phyloP scores from a whole-genome alignment of 2,888 invertebrate genomes.

The Rotaria magnacalcarata region DNA sequence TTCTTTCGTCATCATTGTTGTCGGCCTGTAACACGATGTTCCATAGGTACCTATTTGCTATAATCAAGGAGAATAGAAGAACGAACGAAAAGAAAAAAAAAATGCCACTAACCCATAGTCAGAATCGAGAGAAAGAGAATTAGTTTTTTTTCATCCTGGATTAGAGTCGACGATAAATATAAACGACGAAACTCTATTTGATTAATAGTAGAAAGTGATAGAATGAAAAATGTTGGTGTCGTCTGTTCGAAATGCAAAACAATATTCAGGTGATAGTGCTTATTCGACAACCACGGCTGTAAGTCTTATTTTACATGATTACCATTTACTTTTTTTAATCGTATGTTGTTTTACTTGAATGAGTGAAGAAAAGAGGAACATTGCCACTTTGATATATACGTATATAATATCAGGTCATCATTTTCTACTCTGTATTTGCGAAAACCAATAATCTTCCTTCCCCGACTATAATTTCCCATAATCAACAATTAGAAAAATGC shows the following conservation, averaged over 20 bases:
- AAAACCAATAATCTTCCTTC: neutral
- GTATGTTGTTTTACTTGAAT: too few relatives aligned
- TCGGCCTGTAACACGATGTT: neutral
- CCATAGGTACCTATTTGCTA: neutral
- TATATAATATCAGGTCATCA: neutral
- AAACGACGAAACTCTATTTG: neutral
- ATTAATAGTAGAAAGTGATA: neutral
- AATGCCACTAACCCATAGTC: too few relatives aligned
- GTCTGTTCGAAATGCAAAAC: conserved; percentile 1
- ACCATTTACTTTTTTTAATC: too few relatives aligned
- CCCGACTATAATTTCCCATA: neutral
- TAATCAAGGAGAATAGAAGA: neutral
- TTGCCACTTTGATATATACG: neutral
- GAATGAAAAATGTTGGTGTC: neutral
- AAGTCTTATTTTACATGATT: neutral
- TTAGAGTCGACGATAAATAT: neutral
- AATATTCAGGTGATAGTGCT: conserved; percentile 36
- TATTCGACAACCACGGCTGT: conserved; percentile 8
- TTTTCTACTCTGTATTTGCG: neutral
- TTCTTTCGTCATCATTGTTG: neutral
- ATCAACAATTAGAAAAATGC: neutral
- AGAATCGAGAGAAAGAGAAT: too few relatives aligned
- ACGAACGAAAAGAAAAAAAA: neutral
- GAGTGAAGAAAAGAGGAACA: neutral
- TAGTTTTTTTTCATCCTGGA: neutral